Percentiles rank a stretch among this genome's conserved stretches.
Conservation (phyloP, 2,888 invertebrate species). For the Agrotis puta region DNA sequence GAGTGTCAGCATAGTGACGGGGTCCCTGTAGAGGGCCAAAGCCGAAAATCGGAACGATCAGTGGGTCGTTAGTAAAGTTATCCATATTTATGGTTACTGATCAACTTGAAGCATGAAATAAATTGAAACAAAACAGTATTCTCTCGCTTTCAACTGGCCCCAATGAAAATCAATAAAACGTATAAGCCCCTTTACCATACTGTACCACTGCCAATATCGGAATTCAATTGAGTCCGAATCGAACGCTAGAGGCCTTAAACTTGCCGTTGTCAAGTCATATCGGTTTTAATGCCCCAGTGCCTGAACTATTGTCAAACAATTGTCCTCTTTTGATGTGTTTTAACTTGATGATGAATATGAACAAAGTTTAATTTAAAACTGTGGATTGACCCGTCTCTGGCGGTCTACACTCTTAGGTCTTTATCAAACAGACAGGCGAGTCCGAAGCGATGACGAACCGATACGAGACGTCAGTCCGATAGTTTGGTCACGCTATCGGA, state of each 20-base stretch:
- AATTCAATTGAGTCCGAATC: conserved; percentile 75
- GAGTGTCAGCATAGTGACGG: no score
- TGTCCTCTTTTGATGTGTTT: conserved; percentile 19
- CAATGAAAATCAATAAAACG: conserved; percentile 65
- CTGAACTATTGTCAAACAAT: conserved; percentile 43
- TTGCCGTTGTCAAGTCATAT: conserved; percentile 66
- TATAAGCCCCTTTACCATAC: conserved; percentile 62
- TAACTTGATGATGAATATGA: background rate
- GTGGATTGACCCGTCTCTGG: no score
- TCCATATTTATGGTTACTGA: no score
- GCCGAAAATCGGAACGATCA: no score
- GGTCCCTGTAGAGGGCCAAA: no score
- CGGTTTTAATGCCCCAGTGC: conserved; percentile 33
- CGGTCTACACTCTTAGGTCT: no score
- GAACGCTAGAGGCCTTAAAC: conserved; percentile 66
- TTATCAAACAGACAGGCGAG: no score
- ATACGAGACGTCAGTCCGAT: no score
- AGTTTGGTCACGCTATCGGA: no score
- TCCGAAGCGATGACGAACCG: no score
- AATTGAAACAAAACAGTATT: conserved; percentile 23
- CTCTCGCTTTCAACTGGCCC: conserved; percentile 45
- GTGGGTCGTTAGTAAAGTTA: no score
- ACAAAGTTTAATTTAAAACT: background rate
- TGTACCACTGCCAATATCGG: conserved; percentile 72
- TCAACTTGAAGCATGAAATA: conserved; percentile 3